Base-by-base conservation (phyloP, 2,797 vertebrate species). In the Enteromius mattozi region DNA sequence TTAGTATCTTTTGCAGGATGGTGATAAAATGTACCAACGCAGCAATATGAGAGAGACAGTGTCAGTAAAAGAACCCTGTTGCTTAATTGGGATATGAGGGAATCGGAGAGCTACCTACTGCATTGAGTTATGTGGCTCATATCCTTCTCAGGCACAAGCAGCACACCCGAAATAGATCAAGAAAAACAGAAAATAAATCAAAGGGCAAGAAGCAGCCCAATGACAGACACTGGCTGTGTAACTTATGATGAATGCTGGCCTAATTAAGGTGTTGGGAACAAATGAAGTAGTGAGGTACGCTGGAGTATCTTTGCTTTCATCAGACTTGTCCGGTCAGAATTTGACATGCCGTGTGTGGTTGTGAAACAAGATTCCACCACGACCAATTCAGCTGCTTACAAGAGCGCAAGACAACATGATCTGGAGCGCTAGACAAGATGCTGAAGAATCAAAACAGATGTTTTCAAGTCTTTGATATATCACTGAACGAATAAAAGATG, bases 31-130 rank as follows among this genome's bases (percentile, higher is more conserved):
- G 92, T 87, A 93, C 93, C 90, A 94, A 92, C 93, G 89, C 94
- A 95, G 94, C 94, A 93, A 93, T 92, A 93, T 90, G 79, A 86
- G 90, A 89, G 69, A 75, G 90, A 93, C 92, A 91, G 89, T 85
- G 88, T 51, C 91, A 49, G 93, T 94, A 95, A 96, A 92, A 89
- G 85, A 92, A 95, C 91, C 92, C 89, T 88, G 92, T 92, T 92
- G 88, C 94, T 94, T 95, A 93, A 92, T 93, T 94, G 92, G 93
- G 92, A 83, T 87, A 92, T 87, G 91, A 91, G 92, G 93, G 91
- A 93, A 93, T 91, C 90, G 91, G 93, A 94, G 93, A 94, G 91
- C 92, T 87, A 85, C 87, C 74, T 59, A 88, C 90, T 93, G 91
- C 91, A 88, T 87, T 87, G 35, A 87, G 91, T 88, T 86, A 91